Percentiles rank a stretch among this genome's conserved stretches.
phyloP scores from a whole-genome alignment of 1,140 invertebrate species.

The Rhopalosiphum maidis region DNA sequence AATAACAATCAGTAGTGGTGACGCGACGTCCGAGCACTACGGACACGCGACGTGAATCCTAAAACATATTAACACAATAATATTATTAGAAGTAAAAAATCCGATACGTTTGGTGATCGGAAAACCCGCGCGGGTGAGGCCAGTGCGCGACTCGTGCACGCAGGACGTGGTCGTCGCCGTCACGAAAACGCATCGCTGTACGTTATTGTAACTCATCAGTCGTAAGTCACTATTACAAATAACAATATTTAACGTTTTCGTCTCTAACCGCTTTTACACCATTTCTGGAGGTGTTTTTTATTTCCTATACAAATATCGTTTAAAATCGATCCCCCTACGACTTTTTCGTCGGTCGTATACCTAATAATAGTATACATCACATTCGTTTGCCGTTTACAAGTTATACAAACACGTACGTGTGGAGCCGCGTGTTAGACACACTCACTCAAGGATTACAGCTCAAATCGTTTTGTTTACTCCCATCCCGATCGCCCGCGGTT shows the following conservation, averaged over 20 bases:
- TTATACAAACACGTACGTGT: neutral
- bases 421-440: neutral
- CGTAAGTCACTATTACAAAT: neutral
- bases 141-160: neutral
- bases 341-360: neutral
- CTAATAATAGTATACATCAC: neutral
- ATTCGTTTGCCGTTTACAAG: neutral
- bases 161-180: neutral
- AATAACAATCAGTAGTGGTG: neutral
- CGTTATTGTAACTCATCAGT: neutral
- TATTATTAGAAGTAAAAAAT: neutral
- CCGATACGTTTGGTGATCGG: neutral
- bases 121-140: neutral
- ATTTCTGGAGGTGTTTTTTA: neutral
- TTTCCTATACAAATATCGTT: neutral
- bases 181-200: neutral
- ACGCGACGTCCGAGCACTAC: neutral
- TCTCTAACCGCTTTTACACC: neutral
- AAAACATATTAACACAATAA: neutral
- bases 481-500: neutral
- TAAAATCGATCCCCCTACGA: neutral
- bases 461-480: neutral
- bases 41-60: conserved; percentile 25
- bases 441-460: conserved; percentile 6
- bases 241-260: neutral